These are phyloP conservation scores for Drosophila siamana DNA, from an alignment of 2,888 invertebrate genomes.

Conservation along the genomic window DNA sequence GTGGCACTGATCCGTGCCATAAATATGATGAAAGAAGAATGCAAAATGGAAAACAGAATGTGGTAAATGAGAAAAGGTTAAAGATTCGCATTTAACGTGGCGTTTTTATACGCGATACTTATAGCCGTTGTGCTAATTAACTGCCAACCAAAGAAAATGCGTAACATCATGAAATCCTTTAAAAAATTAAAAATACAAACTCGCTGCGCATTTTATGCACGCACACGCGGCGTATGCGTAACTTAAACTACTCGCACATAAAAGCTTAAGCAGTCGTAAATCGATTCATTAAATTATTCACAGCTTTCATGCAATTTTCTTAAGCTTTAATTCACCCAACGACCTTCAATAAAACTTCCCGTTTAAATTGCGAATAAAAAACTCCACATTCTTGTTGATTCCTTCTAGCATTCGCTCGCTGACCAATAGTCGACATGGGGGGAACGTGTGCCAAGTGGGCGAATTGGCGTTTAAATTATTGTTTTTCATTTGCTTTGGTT, in stretches of 20 bases:
- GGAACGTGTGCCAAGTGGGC: slow-evolving; percentile 13
- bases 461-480: slow-evolving; percentile 46
- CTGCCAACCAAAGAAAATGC: slow-evolving; percentile 16
- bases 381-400: background rate
- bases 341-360: background rate
- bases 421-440: background rate
- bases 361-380: background rate
- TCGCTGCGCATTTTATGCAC: background rate
- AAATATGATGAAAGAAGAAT: slow-evolving; percentile 16
- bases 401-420: slow-evolving; percentile 1
- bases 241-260: slow-evolving; percentile 7
- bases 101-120: background rate
- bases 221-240: slow-evolving; percentile 13
- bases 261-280: slow-evolving; percentile 7
- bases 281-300: slow-evolving; percentile 7
- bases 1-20: slow-evolving; percentile 25
- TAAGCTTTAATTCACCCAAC: background rate
- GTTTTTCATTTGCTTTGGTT: slow-evolving; percentile 25
- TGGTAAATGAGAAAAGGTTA: background rate
- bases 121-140: slow-evolving; percentile 24
- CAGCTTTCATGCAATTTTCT: background rate
- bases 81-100: slow-evolving; percentile 18
- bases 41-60: slow-evolving; percentile 13
- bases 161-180: slow-evolving; percentile 13
- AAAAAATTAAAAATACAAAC: background rate